Base-by-base conservation (phyloP, 2,888 invertebrate species). In the Synanthedon myopaeformis region DNA sequence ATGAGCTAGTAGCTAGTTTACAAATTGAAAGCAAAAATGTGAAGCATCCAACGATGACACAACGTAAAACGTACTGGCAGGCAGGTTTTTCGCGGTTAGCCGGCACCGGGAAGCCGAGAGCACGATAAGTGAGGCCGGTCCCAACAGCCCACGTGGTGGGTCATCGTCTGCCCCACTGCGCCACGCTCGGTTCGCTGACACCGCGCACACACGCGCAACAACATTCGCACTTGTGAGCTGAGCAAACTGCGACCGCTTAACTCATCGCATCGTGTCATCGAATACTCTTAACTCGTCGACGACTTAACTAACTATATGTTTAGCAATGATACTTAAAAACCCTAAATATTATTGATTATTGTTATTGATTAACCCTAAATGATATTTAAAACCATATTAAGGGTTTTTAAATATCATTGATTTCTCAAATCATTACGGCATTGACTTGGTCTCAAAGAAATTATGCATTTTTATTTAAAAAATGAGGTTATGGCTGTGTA, bases 101-200 rank as follows among this genome's bases (percentile, higher is more conserved):
- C 23, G n/a, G 64, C 65, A 72, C 66, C 68, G 70, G 71, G 72
- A 73, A 73, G 72, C 60, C 35, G 35, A 35, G 35, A 35, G 58
- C 57, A 56, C 72, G 76, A 77, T 77, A 77, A 78, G 70, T 67
- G 62, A 57, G 60, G 64, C 61, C 64, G 64, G 70, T 69, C 70
- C 67, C 70, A 19, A 13, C 51, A 53, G 63, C 80, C 84, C 85
- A 85, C 84, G 85, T 86, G 85, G 82, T 78, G 67, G 84, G 80
- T 84, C 85, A 85, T 82, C 74, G 85, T 41, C 79, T 86, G 85
- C 76, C 82, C 83, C 80, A 86, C 81, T 86, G 83, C 76, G 77
- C 74, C 65, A 56, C 60, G 60, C 56, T 72, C 55, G 70, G 83
- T 78, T 83, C 82, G 76, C 59, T 78, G 78, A 79, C 79, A 82